These are phyloP conservation scores for Hippocampus zosterae DNA, from an alignment of 2,113 vertebrate genomes.

Conservation along the genomic window DNA sequence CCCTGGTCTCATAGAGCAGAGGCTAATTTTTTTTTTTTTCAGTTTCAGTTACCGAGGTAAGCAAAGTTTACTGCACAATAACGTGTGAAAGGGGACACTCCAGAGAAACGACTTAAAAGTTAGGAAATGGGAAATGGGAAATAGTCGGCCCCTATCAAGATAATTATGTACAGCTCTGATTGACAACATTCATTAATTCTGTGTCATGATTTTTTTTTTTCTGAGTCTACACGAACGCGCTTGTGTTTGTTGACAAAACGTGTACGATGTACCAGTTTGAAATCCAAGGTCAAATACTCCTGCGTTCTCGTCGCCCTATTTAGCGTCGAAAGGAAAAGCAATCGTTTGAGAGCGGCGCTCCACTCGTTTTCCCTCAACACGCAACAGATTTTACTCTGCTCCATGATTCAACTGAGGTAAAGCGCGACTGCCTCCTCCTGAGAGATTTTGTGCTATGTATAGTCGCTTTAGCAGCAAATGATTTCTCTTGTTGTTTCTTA, in stretches of 20 bases:
- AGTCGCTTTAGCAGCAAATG: conserved; percentile 36
- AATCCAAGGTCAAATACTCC: conserved; percentile 48
- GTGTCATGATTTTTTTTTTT: no score
- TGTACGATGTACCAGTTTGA: conserved; percentile 40
- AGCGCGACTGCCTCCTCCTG: conserved; percentile 56
- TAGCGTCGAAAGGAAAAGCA: conserved; percentile 54
- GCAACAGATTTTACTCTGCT: conserved; percentile 35
- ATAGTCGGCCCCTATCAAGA: no score
- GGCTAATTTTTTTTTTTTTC: no score
- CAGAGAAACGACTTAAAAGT: no score
- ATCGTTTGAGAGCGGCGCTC: conserved; percentile 43
- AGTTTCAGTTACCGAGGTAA: no score
- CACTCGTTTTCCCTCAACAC: conserved; percentile 44
- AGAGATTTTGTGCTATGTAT: conserved; percentile 43
- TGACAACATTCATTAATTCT: no score
- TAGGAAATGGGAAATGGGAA: no score
- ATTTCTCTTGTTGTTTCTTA: conserved; percentile 4
- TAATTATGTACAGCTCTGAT: no score
- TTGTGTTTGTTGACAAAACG: conserved; percentile 53
- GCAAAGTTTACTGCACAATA: no score
- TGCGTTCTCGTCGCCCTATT: conserved; percentile 36
- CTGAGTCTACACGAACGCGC: neutral
- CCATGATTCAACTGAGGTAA: conserved; percentile 31
- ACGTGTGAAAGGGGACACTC: no score
- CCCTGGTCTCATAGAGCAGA: no score